A percentile compares a stretch with the other conserved stretches of the same genome.
phyloP scores from a whole-genome alignment of 2,797 vertebrate species.

The Allobates femoralis region DNA sequence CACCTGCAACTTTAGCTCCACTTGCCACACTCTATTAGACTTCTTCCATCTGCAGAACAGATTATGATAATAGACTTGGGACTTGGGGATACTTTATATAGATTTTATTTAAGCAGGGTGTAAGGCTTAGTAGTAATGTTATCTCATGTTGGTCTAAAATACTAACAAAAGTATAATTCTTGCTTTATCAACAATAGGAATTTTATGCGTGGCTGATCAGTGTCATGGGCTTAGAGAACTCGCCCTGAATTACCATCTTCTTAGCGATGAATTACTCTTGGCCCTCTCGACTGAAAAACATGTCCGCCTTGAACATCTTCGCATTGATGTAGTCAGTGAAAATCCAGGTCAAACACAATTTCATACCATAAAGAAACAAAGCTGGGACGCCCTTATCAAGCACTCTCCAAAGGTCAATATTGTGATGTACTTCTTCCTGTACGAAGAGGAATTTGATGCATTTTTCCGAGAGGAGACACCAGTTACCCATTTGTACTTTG shows the following conservation, averaged over 20 bases:
- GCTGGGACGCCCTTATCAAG: conserved; percentile 78
- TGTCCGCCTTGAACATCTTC: conserved; percentile 79
- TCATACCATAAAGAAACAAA: conserved; percentile 78
- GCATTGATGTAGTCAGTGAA: conserved; percentile 79
- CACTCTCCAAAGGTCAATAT: conserved; percentile 81
- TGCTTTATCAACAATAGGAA: conserved; percentile 66
- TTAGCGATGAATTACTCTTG: conserved; percentile 77
- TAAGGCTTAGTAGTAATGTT: background rate
- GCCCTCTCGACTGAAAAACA: conserved; percentile 80
- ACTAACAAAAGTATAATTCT: background rate
- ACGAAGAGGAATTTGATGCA: conserved; percentile 78
- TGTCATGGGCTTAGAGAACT: conserved; percentile 78
- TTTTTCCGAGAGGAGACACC: conserved; percentile 80
- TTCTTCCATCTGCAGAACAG: no score
- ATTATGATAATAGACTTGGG: no score
- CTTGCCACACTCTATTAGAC: no score
- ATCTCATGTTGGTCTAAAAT: background rate
- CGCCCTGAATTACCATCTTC: conserved; percentile 76
- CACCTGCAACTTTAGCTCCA: no score
- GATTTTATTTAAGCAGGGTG: no score
- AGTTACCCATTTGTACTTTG: conserved; percentile 80
- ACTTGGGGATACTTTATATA: no score
- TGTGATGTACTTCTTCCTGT: conserved; percentile 81
- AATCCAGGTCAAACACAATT: conserved; percentile 77
- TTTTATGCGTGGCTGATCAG: conserved; percentile 79